phyloP scores from a whole-genome alignment of 1,140 invertebrate species.

The Hylaeus anthracinus region DNA sequence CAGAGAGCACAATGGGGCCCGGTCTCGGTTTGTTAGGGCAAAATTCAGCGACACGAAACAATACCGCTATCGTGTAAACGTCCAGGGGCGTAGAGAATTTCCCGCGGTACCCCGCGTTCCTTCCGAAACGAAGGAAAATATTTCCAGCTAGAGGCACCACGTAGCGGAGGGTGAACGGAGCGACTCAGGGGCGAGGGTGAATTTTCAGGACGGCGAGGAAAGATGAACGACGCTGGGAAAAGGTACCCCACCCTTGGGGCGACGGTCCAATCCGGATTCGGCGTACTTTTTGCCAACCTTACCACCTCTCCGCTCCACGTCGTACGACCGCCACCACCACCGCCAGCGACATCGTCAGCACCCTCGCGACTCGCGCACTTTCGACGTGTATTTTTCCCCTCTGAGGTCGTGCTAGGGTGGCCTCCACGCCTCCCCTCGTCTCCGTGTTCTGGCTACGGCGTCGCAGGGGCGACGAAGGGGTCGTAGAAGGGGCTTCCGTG shows the following conservation, averaged over 20 bases:
- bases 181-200: slow-evolving; percentile 11
- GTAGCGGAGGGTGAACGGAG: slow-evolving; percentile 33
- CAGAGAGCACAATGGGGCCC: background rate
- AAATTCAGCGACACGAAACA: slow-evolving; percentile 52
- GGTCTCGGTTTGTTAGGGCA: slow-evolving; percentile 35
- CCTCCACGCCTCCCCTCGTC: slow-evolving; percentile 54
- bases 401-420: slow-evolving; percentile 77
- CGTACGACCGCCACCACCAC: slow-evolving; percentile 16
- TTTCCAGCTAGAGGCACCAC: slow-evolving; percentile 25
- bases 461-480: slow-evolving; percentile 64
- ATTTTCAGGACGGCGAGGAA: slow-evolving; percentile 49
- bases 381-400: slow-evolving; percentile 79
- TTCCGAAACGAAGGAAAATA: slow-evolving; percentile 38
- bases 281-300: slow-evolving; percentile 75
- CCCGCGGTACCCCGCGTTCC: slow-evolving; percentile 11
- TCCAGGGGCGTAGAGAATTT: slow-evolving; percentile 30
- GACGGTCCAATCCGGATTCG: slow-evolving; percentile 74
- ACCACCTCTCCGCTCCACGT: slow-evolving; percentile 53
- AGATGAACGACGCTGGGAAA: slow-evolving; percentile 62
- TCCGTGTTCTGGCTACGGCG: slow-evolving; percentile 38
- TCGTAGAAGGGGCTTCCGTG: slow-evolving; percentile 65
- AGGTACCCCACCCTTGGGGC: slow-evolving; percentile 69
- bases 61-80: slow-evolving; percentile 53
- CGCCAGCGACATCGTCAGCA: slow-evolving; percentile 44
- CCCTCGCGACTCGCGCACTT: slow-evolving; percentile 69